A percentile compares a stretch with the other conserved stretches of the same genome.
Conservation (phyloP, 2,113 vertebrate genomes). For the Actenoides lindsayi region DNA sequence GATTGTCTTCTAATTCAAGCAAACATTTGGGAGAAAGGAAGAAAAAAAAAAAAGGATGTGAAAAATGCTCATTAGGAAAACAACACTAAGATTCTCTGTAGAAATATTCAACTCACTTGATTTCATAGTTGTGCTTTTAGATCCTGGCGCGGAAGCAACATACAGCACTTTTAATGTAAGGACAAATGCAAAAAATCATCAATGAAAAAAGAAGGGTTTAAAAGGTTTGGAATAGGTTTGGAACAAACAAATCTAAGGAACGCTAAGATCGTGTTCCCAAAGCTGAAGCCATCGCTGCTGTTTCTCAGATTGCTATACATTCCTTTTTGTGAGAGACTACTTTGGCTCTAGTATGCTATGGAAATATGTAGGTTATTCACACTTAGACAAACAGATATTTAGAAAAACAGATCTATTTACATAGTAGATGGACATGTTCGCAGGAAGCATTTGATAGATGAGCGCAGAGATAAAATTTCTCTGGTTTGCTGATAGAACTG, state of each 20-base stretch:
- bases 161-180: background rate
- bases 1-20: conserved; percentile 27
- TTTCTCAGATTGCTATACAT: background rate
- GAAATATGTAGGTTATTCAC: background rate
- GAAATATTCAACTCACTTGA: background rate
- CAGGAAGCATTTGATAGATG: background rate
- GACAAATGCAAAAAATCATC: background rate
- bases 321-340: background rate
- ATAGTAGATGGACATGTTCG: background rate
- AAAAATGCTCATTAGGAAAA: conserved; percentile 40
- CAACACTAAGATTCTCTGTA: background rate
- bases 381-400: background rate
- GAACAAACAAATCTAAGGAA: background rate
- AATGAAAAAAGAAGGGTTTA: background rate
- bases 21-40: background rate
- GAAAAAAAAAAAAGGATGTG: background rate
- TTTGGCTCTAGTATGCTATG: background rate
- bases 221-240: background rate
- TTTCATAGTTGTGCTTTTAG: background rate
- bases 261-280: background rate
- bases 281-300: background rate
- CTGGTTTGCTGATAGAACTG: background rate
- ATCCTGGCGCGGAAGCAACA: background rate
- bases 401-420: background rate
- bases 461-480: background rate